Base-by-base conservation (phyloP, 2,113 vertebrate genomes). In the Syngnathus scovelli region DNA sequence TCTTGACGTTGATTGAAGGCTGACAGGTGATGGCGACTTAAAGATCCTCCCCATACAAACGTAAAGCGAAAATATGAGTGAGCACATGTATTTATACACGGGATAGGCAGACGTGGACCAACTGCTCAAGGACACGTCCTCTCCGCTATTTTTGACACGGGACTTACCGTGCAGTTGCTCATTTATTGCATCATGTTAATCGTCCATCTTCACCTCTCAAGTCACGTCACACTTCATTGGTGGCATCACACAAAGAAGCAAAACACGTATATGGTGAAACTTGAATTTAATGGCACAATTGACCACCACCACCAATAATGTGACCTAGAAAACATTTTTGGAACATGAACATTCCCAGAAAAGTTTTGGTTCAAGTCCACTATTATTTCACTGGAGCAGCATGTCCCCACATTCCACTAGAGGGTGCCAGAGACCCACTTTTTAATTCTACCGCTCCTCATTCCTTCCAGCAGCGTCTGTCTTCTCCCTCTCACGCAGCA, bases 61-160 rank as follows among this genome's bases (percentile, higher is more conserved):
- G 72, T 61, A 72, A 75, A 66, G 75, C 64, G 79, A 80, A 79
- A 79, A 70, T 68, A 72, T 11, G 74, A 65, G n/a, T 0, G 76
- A 59, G 49, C 18, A 54, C 36, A 58, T 66, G 70, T 78, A 81
- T 80, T 83, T 66, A 77, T 68, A 61, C 38, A n/a, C 41, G 60
- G 1, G 39, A 59, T 39, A 61, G 63, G 66, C 66, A 6, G 27
- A 23, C 36, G 41, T 62, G 68, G 76, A 65, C 90, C 90, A 91
- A 80, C 85, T 67, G 54, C 66, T 51, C 76, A 72, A 61, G 84
- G 88, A 92, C 90, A 91, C 90, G 90, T 91, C 85, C 82, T 72
- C 80, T 79, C 38, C 71, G 73, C 75, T 91, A 91, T 82, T 90
- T 91, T 88, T 90, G 86, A 76, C 79, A 15, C 27, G 86, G 90